These are phyloP conservation scores for Podocnemis expansa DNA, from an alignment of 2,113 vertebrate species.

Conservation along the genomic window DNA sequence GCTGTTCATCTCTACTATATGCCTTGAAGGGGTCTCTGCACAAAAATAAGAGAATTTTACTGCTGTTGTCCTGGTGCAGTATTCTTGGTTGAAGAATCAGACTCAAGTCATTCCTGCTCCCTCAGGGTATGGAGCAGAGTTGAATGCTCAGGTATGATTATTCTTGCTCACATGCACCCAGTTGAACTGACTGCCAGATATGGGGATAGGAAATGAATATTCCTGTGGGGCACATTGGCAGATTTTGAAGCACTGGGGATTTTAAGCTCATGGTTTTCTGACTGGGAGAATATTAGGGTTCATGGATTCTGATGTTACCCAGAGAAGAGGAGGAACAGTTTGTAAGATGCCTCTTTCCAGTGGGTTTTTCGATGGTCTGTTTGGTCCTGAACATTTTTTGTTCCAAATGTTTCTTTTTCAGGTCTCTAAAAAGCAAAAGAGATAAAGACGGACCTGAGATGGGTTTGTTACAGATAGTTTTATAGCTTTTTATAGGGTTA, in stretches of 20 bases:
- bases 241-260: neutral
- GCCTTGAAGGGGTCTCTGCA: slow-evolving; percentile 45
- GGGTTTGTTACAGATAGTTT: neutral
- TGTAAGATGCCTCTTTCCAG: neutral
- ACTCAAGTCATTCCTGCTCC: neutral
- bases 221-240: neutral
- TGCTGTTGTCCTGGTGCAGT: slow-evolving; percentile 48
- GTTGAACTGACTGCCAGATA: neutral
- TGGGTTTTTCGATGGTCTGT: neutral
- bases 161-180: slow-evolving; percentile 18
- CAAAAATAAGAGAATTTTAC: slow-evolving; percentile 45
- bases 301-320: neutral
- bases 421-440: neutral
- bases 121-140: neutral
- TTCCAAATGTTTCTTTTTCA: neutral
- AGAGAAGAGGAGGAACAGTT: neutral
- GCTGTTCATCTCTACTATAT: slow-evolving; percentile 44
- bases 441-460: neutral
- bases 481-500: neutral
- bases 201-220: neutral
- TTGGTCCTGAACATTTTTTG: neutral
- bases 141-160: neutral
- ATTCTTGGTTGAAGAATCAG: slow-evolving; percentile 25
- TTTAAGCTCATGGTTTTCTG: neutral
- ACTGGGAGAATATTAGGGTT: neutral